Evolutionary conservation across 1,140 invertebrate genomes (phyloP).

Genomic region (Antheraea mylitta): DNA sequence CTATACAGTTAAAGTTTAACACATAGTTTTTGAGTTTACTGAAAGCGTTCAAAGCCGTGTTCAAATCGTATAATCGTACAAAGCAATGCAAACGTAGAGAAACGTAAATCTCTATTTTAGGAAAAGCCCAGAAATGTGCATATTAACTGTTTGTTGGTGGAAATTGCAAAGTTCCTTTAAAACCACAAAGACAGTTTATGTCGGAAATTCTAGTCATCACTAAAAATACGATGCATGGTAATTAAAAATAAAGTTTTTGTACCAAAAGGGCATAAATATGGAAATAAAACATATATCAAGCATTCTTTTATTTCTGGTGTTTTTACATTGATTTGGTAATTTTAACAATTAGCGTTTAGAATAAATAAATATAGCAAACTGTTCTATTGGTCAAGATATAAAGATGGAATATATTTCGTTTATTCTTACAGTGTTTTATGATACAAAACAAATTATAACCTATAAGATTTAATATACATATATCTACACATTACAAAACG

Average conservation of each 20-base stretch:
- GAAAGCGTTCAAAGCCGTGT: neutral
- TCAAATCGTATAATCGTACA: neutral
- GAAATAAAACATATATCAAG: constrained; percentile 33
- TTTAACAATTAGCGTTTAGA: constrained; percentile 14
- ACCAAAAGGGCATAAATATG: neutral
- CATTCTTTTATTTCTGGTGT: constrained; percentile 53
- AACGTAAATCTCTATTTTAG: neutral
- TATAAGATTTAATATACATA: constrained; percentile 10
- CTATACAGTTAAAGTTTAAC: too few species aligned
- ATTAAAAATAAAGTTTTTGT: neutral
- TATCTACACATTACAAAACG: constrained; percentile 6
- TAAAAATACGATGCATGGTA: neutral
- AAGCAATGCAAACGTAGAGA: neutral
- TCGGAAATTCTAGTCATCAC: neutral
- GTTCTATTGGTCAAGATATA: neutral
- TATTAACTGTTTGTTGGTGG: neutral
- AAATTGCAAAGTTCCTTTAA: neutral
- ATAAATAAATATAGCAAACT: neutral
- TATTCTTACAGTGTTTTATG: neutral
- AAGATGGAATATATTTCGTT: neutral
- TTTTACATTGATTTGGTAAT: constrained; percentile 65
- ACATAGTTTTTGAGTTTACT: neutral
- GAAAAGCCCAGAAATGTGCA: neutral
- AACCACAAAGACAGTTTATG: neutral
- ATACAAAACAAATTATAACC: constrained; percentile 16